Evolutionary conservation across 92 coral and sea anemone species (phyloP).

Genomic region (Actinernus sp.): DNA sequence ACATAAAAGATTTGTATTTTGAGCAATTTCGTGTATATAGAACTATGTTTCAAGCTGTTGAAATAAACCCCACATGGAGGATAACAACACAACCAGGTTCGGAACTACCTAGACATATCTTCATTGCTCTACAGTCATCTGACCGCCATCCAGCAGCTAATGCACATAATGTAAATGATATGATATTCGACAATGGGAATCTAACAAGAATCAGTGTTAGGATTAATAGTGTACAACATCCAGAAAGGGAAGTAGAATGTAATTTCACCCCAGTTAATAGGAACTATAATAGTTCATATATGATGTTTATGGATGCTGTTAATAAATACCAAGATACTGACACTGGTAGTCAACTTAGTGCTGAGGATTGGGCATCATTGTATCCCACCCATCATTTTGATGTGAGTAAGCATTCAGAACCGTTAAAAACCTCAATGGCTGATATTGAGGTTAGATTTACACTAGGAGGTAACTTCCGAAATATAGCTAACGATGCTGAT

Average conservation of each 20-base stretch:
- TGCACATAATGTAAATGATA: slow-evolving; percentile 8
- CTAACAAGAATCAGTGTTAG: slow-evolving; percentile 18
- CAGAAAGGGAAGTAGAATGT: slow-evolving; percentile 10
- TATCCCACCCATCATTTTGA: slow-evolving; percentile 1
- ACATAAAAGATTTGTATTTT: slow-evolving; percentile 17
- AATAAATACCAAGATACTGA: slow-evolving; percentile 4
- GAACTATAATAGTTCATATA: slow-evolving; percentile 5
- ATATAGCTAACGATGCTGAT: background rate
- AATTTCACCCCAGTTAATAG: slow-evolving; percentile 5
- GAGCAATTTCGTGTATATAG: slow-evolving; percentile 16
- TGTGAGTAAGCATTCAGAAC: background rate
- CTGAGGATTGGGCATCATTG: background rate
- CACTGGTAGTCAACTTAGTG: background rate
- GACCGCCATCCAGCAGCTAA: slow-evolving; percentile 9
- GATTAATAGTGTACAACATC: slow-evolving; percentile 5
- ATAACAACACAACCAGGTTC: slow-evolving; percentile 3
- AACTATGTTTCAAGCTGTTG: slow-evolving; percentile 13
- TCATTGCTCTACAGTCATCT: slow-evolving; percentile 10
- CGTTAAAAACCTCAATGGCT: background rate
- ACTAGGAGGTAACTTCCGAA: background rate
- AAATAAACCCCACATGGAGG: slow-evolving; percentile 12
- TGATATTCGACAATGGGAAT: slow-evolving; percentile 21
- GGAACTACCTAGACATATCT: background rate
- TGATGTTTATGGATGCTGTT: slow-evolving; percentile 18
- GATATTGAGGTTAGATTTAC: background rate